Percentiles rank a stretch among this genome's conserved stretches.
phyloP scores from a whole-genome alignment of 92 coral and sea anemone genomes.

The Virgularia gustaviana region DNA sequence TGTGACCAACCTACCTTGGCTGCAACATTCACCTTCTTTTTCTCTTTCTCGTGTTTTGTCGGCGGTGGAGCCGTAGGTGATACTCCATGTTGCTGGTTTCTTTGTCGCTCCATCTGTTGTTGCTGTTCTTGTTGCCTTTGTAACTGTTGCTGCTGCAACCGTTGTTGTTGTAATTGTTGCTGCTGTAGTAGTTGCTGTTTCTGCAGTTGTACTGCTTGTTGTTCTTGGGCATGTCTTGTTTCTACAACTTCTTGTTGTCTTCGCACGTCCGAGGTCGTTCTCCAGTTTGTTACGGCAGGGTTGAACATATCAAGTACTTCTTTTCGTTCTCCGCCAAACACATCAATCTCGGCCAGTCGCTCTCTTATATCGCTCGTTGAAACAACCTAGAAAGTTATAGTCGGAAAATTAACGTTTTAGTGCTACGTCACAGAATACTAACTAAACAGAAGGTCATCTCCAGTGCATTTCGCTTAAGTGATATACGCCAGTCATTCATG shows the following conservation, averaged over 20 bases:
- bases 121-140: conserved; percentile 10
- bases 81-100: background rate
- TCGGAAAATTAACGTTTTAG: no score
- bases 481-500: no score
- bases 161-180: background rate
- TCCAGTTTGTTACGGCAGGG: conserved; percentile 23
- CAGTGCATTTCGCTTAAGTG: no score
- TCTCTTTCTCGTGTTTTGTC: background rate
- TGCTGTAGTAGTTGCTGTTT: conserved; percentile 9
- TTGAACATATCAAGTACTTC: conserved; percentile 23
- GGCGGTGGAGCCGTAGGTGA: background rate
- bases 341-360: conserved; percentile 27
- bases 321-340: conserved; percentile 29
- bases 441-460: no score
- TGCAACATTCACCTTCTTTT: background rate
- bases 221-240: conserved; percentile 7
- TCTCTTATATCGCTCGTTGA: conserved; percentile 23
- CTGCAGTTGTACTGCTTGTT: background rate
- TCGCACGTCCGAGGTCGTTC: background rate
- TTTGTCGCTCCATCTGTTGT: conserved; percentile 12
- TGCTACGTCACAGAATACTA: no score
- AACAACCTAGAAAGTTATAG: conserved; percentile 18
- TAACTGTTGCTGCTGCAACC: conserved; percentile 23
- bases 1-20: background rate
- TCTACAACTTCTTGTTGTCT: background rate